Base-by-base conservation (phyloP, 2,888 invertebrate genomes). In the Creontiades dilutus region DNA sequence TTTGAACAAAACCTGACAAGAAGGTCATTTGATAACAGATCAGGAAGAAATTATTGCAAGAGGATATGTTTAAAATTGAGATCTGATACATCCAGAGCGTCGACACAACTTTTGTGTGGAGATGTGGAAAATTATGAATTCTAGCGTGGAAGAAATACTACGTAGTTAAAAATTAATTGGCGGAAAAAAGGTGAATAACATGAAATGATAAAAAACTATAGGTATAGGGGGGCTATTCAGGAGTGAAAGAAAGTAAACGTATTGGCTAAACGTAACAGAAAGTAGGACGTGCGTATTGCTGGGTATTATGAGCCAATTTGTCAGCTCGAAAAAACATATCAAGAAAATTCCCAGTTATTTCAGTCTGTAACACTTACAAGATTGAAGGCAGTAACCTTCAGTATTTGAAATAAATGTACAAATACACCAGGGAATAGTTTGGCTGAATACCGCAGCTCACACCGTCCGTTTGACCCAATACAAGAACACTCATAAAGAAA, bases 21-120 rank as follows among this genome's bases (percentile, higher is more conserved):
- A n/a, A n/a, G 19, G n/a, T 57, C 23, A 52, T 52, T 16, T 52
- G 7, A 52, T 16, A 52, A 52, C 13, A 52, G 16, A 52, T 52
- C 3, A 68, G 68, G 61, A 61, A 19, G 61, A 19, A 61, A 61
- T 68, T 68, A 68, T 68, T 68, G 68, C 68, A 23, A 23, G 23
- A 68, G 68, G 68, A 68, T 68, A 68, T 68, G 68, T 68, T 68
- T 61, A 52, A 13, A 52, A 52, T 52, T 52, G 52, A 14, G 52
- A 16, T 52, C 52, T 52, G 52, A 52, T 52, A 52, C 37, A 52
- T 52, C 13, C 52, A 52, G 52, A 52, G 52, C 11, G 52, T 52
- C 16, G 52, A 52, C 16, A 52, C 11, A 52, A 11, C n/a, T n/a
- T n/a, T 37, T 37, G 52, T 52, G 52, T 52, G 13, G 37, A 37